Evolutionary conservation across 2,113 vertebrate genomes (phyloP), one percentile per base, ranked within the genome.

Genomic region (Hyperopisus bebe): DNA sequence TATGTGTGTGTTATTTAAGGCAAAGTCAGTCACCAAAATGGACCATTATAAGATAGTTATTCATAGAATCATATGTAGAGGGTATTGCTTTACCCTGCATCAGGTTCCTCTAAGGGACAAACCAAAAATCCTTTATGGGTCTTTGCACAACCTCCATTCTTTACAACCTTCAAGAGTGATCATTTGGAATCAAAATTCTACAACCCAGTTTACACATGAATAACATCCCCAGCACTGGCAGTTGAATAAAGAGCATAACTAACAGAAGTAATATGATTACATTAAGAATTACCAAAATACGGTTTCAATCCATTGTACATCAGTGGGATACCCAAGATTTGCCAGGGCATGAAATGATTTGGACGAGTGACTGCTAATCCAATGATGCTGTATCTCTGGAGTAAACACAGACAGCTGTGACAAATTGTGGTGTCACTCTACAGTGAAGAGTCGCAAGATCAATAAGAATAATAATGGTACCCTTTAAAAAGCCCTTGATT

Each of bases 401-500:
- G 48, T 87, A 87, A 87, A 87, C 47, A 87, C 48, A 53, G 86
- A 39, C 86, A 55, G 86, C 48, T 87, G 85, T 31, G 50, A 87
- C 48, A 87, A 87, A 87, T 27, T 87, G 86, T 51, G 86, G 86
- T 55, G 50, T 11, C 31, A 39, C 1, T 42, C 35, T 80, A 19
- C 35, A 42, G 35, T 19, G 35, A 80, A 80, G 74, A 80, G 35
- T 48, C 42, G 48, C 82, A 85, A 47, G 82, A 85, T 80, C 62
- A 70, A 70, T 70, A 70, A 80, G 74, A 80, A 80, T 80, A 80
- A 80, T 80, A 42, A 42, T 80, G 15, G 11, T 80, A 80, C 39
- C 31, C 74, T 80, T 80, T 80, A 80, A 35, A 70, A 80, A 80
- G 74, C 42, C 74, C 74, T 80, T 80, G 74, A 17, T 80, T 80